Base-by-base conservation (phyloP, 2,888 invertebrate species). In the Gymnoscelis rufifasciata region DNA sequence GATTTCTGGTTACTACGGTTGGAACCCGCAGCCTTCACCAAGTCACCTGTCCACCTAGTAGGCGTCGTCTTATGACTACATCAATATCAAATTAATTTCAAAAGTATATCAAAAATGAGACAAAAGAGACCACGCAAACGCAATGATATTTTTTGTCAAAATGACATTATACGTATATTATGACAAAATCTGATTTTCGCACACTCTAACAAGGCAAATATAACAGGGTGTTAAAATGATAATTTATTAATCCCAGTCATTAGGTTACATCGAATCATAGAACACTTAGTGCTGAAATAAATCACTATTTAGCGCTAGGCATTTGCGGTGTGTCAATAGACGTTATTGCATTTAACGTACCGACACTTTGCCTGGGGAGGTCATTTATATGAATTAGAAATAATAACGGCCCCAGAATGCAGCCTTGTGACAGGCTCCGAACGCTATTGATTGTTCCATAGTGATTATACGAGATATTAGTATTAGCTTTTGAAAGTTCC, bases 261-360 rank as follows among this genome's bases (percentile, higher is more conserved):
- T 35, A 19, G 35, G 35, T 35, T 14, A 35, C 35, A 35, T 35
- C 35, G 35, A 35, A 2, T 35, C 35, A 35, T 42, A 15, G 43
- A 46, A 51, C 56, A 52, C 49, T 37, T 44, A 13, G 33, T 15
- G 50, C 33, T 38, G 47, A 40, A 29, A 47, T 49, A 47, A 48
- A 56, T 53, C 48, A 47, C 38, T 45, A 48, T 48, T 51, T 47
- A 51, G 49, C 29, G 46, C 19, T 40, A 38, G 40, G 33, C 46
- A 46, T 51, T 50, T 45, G 38, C 40, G 33, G 23, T 29, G 42
- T 43, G 39, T 43, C 38, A 38, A 47, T 39, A 48, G 29, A 15
- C 7, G 36, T 4, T 36, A 29, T 37, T 39, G 33, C 7, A 38
- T 23, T 35, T 35, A 35, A 35, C 19, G 35, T 35, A 35, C 35